Evolutionary conservation across 1,140 invertebrate species (phyloP).

Genomic region (Drepana arcuata): DNA sequence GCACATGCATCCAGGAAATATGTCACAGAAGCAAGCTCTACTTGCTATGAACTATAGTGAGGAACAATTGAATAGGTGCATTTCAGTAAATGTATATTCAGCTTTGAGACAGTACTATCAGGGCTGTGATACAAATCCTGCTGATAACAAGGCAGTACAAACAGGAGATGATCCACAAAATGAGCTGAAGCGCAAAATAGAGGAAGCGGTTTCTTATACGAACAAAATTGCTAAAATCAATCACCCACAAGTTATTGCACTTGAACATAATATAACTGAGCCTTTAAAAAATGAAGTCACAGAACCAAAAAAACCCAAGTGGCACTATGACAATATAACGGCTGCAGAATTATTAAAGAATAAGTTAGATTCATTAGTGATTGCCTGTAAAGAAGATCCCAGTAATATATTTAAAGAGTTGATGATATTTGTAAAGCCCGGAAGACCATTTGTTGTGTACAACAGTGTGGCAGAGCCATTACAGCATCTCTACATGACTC

Average conservation of each 20-base stretch:
- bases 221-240: slow-evolving; percentile 33
- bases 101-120: slow-evolving; percentile 78
- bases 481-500: slow-evolving; percentile 82
- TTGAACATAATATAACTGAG: slow-evolving; percentile 5
- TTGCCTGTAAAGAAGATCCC: slow-evolving; percentile 89
- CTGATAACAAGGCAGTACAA: no score
- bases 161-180: slow-evolving; percentile 20
- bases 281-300: not conserved
- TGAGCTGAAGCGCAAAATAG: slow-evolving; percentile 44
- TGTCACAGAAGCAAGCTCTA: slow-evolving; percentile 82
- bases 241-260: slow-evolving; percentile 11
- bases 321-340: slow-evolving; percentile 77
- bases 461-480: slow-evolving; percentile 85
- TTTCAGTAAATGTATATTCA: slow-evolving; percentile 81
- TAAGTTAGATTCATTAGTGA: slow-evolving; percentile 84
- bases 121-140: slow-evolving; percentile 47
- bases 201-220: slow-evolving; percentile 25
- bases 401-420: slow-evolving; percentile 82
- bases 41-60: slow-evolving; percentile 83
- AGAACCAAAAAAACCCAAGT: slow-evolving; percentile 73
- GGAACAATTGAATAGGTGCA: slow-evolving; percentile 77
- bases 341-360: slow-evolving; percentile 71
- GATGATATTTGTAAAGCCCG: slow-evolving; percentile 82
- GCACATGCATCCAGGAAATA: slow-evolving; percentile 85
- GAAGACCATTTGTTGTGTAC: slow-evolving; percentile 89